These are phyloP conservation scores for Epinotia bilunana DNA, from an alignment of 2,888 invertebrate species.

Conservation along the genomic window DNA sequence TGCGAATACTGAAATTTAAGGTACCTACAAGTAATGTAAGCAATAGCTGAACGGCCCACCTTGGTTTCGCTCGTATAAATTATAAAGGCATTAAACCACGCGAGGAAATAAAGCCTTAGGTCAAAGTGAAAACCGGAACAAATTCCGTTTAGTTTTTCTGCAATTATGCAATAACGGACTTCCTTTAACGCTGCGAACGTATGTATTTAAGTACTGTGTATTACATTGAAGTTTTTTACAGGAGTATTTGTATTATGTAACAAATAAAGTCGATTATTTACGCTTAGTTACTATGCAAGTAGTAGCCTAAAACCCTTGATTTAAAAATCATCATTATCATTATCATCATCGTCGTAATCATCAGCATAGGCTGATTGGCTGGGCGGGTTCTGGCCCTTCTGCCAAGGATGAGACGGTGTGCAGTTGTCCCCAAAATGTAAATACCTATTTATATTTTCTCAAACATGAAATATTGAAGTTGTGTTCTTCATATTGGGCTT, in stretches of 20 bases:
- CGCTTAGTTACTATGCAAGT: not conserved
- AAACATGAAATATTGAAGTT: no score
- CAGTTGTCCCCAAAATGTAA: no score
- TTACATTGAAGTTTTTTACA: not conserved
- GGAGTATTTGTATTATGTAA: no score
- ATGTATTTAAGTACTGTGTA: not conserved
- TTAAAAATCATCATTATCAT: no score
- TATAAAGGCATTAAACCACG: conserved; percentile 10
- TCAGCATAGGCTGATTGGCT: no score
- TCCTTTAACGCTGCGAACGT: conserved; percentile 5
- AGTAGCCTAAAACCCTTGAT: not conserved
- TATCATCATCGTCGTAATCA: no score
- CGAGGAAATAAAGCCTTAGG: conserved; percentile 16
- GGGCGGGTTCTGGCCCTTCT: no score
- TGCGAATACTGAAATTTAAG: not conserved
- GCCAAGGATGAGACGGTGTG: no score
- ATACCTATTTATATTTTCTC: no score
- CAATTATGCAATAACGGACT: conserved; percentile 23
- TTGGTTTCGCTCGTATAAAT: conserved; percentile 18
- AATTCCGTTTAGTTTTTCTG: conserved; percentile 20
- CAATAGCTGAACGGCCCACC: conserved; percentile 6
- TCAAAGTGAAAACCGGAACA: conserved; percentile 27
- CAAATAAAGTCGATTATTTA: not conserved
- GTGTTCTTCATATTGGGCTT: no score
- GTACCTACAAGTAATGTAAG: not conserved